phyloP scores from a whole-genome alignment of 2,113 vertebrate species.

The Naja naja region DNA sequence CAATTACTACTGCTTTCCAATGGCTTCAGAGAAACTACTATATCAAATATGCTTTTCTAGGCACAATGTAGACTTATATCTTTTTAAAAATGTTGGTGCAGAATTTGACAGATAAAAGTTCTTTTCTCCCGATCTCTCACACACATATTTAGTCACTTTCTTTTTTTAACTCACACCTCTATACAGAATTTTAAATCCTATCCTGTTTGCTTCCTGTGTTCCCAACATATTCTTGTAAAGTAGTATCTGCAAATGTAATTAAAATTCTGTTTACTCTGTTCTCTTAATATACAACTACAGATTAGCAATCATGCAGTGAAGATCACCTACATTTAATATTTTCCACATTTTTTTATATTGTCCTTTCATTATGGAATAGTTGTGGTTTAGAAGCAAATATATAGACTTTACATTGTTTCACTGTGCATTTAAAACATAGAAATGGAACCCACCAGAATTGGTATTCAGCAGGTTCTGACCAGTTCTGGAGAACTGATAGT shows the following conservation, averaged over 20 bases:
- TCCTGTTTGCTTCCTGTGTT: neutral
- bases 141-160: neutral
- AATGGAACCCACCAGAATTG: neutral
- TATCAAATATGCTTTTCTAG: neutral
- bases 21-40: neutral
- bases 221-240: neutral
- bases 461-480: too few relatives aligned
- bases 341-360: conserved; percentile 8
- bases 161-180: neutral
- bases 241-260: conserved; percentile 24
- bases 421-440: conserved; percentile 30
- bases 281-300: neutral
- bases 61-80: neutral
- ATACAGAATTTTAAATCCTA: neutral
- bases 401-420: conserved; percentile 4
- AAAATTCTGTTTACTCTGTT: conserved; percentile 25
- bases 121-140: neutral
- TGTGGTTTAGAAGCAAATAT: conserved; percentile 15
- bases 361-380: conserved; percentile 10
- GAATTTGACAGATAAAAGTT: neutral
- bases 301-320: conserved; percentile 21
- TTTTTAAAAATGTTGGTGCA: neutral
- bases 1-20: neutral
- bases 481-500: too few relatives aligned
- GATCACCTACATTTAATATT: conserved; percentile 7